Base-by-base conservation (phyloP, 2,113 vertebrate genomes). In the Myotis davidii region DNA sequence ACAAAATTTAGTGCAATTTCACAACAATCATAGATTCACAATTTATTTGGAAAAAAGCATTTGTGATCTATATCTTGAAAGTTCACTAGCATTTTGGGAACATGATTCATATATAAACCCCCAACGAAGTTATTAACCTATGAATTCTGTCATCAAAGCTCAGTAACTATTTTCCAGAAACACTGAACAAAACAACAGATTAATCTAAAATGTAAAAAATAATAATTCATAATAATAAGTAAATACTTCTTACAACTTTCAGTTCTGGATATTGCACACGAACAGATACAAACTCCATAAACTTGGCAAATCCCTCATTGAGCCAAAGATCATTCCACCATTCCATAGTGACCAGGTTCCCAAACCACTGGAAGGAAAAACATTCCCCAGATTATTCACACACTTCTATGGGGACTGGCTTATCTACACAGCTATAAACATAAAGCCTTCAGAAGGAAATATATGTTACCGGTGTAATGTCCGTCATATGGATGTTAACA, bases 241-340 rank as follows among this genome's bases (percentile, higher is more conserved):
- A 85, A 95, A 70, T 37, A 87, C 12, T 81, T 96, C 99, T 98
- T 97, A 99, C 99, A 94, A 98, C 98, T 98, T 98, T 98, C 85
- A 99, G 98, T 27, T 99, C 98, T 85, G 98, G 98, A 78, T 99
- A n/a, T n/a, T n/a, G n/a, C 95, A 98, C 84, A 9, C 94, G 98
- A 90, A 99, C 98, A 17, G 99, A 99, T 79, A 99, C 90, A 2
- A 98, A 99, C 90, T 99, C 99, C 99, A 99, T 99, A 72, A 99
- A 99, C 42, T 98, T 98, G 27, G 99, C 99, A 98, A 99, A 99
- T 64, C 99, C 99, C 85, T 99, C 99, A 18, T 99, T 99, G 65
- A 99, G 96, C 99, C 99, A 99, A 79, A 99, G 98, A 85, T 99
- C 99, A 90, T 99, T 99, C 99, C 99, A 99, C 99, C 99, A 99